phyloP scores from a whole-genome alignment of 2,113 vertebrate species.

The Castor canadensis region DNA sequence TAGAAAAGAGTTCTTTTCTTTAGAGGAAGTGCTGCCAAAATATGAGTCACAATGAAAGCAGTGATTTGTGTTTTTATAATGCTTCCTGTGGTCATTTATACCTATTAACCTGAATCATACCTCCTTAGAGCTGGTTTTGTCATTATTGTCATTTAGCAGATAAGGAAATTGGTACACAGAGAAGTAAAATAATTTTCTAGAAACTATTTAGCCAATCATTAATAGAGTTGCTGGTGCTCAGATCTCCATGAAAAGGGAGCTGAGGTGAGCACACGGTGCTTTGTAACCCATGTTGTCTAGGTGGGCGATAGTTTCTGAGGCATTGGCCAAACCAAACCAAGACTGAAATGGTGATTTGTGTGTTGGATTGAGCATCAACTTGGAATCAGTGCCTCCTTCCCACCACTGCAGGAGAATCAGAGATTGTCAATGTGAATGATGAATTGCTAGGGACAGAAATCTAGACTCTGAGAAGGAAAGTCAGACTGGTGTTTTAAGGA shows the following conservation, averaged over 20 bases:
- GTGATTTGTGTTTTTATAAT: no score
- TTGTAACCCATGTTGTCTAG: no score
- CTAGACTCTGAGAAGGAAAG: neutral
- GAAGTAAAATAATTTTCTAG: neutral
- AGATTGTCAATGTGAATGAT: neutral
- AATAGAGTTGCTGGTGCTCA: neutral
- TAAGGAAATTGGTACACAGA: neutral
- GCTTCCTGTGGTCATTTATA: neutral
- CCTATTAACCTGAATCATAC: neutral
- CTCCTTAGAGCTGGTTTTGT: neutral
- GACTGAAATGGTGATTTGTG: no score
- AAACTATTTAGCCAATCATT: neutral
- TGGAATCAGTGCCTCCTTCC: neutral
- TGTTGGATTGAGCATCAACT: neutral
- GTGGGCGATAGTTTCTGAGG: no score
- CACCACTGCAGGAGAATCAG: neutral
- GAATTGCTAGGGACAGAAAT: neutral
- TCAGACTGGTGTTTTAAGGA: no score
- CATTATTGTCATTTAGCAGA: neutral
- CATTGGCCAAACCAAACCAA: no score
- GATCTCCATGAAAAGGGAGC: neutral
- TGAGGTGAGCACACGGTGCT: no score
- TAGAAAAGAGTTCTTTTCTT: neutral
- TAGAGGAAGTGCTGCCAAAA: neutral
- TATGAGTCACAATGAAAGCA: no score